phyloP scores from a whole-genome alignment of 1,140 invertebrate species.

The Drosophila pallidifrons region DNA sequence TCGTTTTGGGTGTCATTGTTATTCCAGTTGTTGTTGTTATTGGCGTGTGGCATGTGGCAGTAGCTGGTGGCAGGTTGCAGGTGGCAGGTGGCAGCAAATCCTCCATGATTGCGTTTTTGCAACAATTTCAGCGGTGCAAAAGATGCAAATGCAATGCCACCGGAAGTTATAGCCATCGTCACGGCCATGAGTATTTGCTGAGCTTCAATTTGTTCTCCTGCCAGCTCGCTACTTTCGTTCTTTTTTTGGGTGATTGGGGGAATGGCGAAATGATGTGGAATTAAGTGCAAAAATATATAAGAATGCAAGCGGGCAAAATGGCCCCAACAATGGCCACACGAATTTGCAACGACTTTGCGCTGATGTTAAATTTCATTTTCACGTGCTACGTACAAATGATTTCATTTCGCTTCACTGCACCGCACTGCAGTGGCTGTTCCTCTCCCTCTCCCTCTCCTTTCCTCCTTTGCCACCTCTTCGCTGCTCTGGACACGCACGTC shows the following conservation, averaged over 20 bases:
- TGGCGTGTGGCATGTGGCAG: not conserved
- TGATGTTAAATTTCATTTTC: conserved; percentile 58
- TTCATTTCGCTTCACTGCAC: conserved; percentile 48
- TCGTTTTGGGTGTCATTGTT: not conserved
- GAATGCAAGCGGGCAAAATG: conserved; percentile 48
- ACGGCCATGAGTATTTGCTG: conserved; percentile 8
- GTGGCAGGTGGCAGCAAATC: conserved; percentile 40
- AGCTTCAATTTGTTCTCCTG: conserved; percentile 2
- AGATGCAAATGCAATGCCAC: conserved; percentile 35
- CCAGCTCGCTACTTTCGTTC: not conserved
- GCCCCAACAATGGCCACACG: conserved; percentile 51
- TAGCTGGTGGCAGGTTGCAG: too few relatives aligned
- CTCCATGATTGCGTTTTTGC: conserved; percentile 38
- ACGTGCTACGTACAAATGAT: conserved; percentile 67
- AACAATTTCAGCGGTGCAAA: conserved; percentile 27
- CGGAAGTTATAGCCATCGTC: conserved; percentile 33
- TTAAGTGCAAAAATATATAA: conserved; percentile 39
- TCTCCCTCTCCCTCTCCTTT: not conserved
- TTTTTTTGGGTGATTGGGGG: not conserved
- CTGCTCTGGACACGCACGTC: conserved; percentile 31
- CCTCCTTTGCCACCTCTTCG: too few relatives aligned
- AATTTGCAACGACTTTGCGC: conserved; percentile 42
- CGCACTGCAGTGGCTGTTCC: conserved; percentile 1
- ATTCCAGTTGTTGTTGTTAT: not conserved
- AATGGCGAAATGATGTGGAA: conserved; percentile 44